Evolutionary conservation across 2,797 vertebrate genomes (phyloP).

Genomic region (Eulemur coronatus): DNA sequence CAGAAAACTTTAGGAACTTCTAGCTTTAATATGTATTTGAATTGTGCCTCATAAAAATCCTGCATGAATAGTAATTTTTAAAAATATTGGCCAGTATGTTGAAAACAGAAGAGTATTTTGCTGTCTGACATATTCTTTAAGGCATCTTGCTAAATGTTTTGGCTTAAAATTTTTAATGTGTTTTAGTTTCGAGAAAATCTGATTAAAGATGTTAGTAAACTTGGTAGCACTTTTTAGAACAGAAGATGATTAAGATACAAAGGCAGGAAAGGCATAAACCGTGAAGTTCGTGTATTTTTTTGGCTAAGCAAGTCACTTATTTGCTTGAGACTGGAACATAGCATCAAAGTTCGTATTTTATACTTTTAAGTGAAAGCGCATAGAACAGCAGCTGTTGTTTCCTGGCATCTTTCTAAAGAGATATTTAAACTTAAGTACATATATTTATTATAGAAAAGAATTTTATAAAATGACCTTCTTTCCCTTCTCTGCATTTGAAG

Average conservation of each 20-base stretch:
- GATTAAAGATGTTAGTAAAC: conserved; percentile 78
- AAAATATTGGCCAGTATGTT: conserved; percentile 73
- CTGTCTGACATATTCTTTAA: conserved; percentile 67
- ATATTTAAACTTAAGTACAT: conserved; percentile 56
- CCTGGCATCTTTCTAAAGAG: conserved; percentile 63
- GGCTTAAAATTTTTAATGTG: conserved; percentile 77
- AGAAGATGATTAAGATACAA: conserved; percentile 72
- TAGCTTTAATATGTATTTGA: conserved; percentile 53
- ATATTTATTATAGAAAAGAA: conserved; percentile 39
- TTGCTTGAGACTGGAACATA: conserved; percentile 58
- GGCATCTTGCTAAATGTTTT: conserved; percentile 74
- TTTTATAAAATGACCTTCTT: conserved; percentile 54
- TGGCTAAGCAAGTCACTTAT: conserved; percentile 58
- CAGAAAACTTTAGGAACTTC: background rate
- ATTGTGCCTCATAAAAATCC: conserved; percentile 54
- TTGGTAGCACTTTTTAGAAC: conserved; percentile 66
- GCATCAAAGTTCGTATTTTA: conserved; percentile 68
- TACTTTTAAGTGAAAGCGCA: conserved; percentile 51
- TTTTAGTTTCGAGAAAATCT: conserved; percentile 70
- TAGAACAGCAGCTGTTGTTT: conserved; percentile 68
- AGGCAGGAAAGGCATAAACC: conserved; percentile 51
- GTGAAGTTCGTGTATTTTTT: conserved; percentile 57
- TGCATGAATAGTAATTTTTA: conserved; percentile 71
- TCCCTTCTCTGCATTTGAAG: conserved; percentile 24
- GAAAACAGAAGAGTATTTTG: conserved; percentile 72